Percentiles rank a stretch among this genome's conserved stretches.
Evolutionary conservation across 2,888 invertebrate genomes (phyloP).

Genomic region (Andrena chrysosceles): DNA sequence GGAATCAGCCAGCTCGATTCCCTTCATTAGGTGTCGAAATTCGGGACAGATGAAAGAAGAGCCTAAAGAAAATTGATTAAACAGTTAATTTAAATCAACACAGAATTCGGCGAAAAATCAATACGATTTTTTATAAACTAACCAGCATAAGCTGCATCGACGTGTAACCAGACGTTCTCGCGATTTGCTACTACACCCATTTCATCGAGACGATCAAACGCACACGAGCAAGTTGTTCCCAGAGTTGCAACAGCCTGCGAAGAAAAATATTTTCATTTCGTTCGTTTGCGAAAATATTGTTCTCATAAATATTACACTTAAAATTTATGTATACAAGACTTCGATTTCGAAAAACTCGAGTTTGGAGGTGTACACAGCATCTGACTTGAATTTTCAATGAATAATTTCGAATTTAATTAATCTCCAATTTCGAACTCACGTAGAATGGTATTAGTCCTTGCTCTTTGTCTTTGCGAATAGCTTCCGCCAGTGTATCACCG

Average conservation of each 20-base stretch:
- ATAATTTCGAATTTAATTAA: too few relatives aligned
- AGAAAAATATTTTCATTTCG: constrained; percentile 95
- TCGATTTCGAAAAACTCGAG: too few relatives aligned
- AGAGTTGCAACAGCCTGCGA: constrained; percentile 92
- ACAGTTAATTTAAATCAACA: not conserved
- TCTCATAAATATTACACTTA: too few relatives aligned
- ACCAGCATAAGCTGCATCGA: constrained; percentile 99
- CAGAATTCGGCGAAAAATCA: not conserved
- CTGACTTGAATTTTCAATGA: too few relatives aligned
- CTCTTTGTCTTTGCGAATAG: constrained; percentile 93
- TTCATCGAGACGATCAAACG: constrained; percentile 96
- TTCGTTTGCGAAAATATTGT: too few relatives aligned
- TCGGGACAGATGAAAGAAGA: constrained; percentile 99
- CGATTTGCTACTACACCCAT: constrained; percentile 94
- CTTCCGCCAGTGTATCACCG: constrained; percentile 91
- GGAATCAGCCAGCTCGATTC: constrained; percentile 95
- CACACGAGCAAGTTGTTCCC: constrained; percentile 98
- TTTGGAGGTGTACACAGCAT: too few relatives aligned
- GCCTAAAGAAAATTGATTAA: constrained; percentile 79
- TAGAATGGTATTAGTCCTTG: constrained; percentile 98
- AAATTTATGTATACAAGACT: too few relatives aligned
- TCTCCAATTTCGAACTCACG: constrained; percentile 87
- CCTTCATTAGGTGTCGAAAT: constrained; percentile 95
- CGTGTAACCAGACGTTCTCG: constrained; percentile 95
- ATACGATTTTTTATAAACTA: constrained; percentile 25